Conservation (phyloP, 2,797 vertebrate genomes). For the Microtus agrestis region DNA sequence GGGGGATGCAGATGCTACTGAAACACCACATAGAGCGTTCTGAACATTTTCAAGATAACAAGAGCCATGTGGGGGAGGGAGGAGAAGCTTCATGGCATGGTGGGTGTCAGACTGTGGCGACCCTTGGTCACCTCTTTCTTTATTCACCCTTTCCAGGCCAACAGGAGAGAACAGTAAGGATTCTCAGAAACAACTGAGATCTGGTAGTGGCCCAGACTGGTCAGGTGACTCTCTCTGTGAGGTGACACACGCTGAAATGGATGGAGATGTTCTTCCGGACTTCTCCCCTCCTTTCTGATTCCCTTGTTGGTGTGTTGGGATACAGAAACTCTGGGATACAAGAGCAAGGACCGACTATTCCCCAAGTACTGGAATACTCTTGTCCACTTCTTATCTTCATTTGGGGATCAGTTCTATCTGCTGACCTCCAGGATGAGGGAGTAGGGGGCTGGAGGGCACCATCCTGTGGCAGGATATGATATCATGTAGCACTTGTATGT, state of each 20-base stretch:
- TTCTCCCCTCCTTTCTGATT: background rate
- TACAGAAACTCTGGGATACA: background rate
- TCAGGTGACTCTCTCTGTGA: fast-evolving
- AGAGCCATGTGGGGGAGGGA: fast-evolving
- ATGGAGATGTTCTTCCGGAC: fast-evolving
- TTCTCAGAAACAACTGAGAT: background rate
- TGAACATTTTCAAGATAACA: fast-evolving
- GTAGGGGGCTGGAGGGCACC: background rate
- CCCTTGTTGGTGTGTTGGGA: too few species aligned
- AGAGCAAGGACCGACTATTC: too few species aligned
- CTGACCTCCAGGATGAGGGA: background rate
- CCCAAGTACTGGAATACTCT: fast-evolving
- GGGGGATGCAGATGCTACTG: too few species aligned
- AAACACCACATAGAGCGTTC: fast-evolving
- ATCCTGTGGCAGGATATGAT: background rate
- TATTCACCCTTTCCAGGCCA: background rate
- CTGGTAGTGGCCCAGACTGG: fast-evolving
- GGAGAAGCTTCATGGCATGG: background rate
- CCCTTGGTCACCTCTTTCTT: background rate
- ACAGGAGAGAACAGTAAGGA: background rate
- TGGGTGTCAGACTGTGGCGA: background rate
- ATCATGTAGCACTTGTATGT: fast-evolving
- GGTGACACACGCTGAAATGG: fast-evolving
- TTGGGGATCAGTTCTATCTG: background rate
- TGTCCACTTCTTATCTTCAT: fast-evolving